phyloP scores from a whole-genome alignment of 2,888 invertebrate genomes.

The Pseudococcus viburni region DNA sequence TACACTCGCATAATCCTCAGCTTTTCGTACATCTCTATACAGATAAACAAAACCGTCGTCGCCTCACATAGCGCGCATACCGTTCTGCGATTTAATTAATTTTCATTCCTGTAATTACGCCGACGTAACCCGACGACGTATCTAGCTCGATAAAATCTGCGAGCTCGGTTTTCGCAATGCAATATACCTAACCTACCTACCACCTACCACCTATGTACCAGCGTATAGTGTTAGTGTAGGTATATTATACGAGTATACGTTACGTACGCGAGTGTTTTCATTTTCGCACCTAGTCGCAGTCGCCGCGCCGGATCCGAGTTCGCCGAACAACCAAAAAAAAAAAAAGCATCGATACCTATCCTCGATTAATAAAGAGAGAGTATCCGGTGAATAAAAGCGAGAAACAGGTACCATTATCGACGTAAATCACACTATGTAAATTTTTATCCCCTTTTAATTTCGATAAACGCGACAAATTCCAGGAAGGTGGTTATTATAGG shows the following conservation, averaged over 20 bases:
- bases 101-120: conserved; percentile 49
- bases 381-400: neutral
- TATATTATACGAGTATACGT: too few relatives aligned
- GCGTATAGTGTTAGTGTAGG: too few relatives aligned
- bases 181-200: neutral
- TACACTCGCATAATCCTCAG: conserved; percentile 44
- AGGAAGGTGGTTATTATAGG: too few relatives aligned
- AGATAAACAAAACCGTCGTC: conserved; percentile 6
- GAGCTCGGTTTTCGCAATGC: neutral
- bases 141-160: conserved; percentile 24
- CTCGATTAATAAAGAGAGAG: neutral
- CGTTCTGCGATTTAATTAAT: conserved; percentile 52
- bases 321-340: neutral
- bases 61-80: neutral
- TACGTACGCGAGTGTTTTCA: too few relatives aligned
- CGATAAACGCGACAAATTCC: neutral
- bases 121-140: conserved; percentile 22
- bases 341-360: neutral
- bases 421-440: neutral
- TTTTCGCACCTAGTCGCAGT: too few relatives aligned
- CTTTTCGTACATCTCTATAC: conserved; percentile 19
- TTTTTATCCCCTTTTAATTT: conserved; percentile 23
- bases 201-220: too few relatives aligned
- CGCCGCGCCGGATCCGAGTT: neutral
- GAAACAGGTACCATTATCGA: neutral